Evolutionary conservation across 2,797 vertebrate genomes (phyloP), one percentile per base, ranked within the genome.

Genomic region (Coilia nasus): DNA sequence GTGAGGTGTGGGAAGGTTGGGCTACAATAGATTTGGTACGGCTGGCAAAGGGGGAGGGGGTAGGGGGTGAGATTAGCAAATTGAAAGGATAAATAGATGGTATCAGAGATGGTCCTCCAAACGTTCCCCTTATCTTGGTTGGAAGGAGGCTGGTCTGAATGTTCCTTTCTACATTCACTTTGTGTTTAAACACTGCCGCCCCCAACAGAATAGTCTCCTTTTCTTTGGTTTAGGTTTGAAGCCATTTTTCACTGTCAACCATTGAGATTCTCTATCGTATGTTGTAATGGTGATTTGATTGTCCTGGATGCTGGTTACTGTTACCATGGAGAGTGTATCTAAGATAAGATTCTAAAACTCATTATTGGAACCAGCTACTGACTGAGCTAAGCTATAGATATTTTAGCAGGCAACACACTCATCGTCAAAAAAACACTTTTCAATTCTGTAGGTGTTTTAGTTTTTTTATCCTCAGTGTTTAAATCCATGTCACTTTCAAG

Each of bases 51-150:
- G 12, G 14, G 11, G 11, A 31, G 0, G 50, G 50, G 50, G 50
- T 54, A 10, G 50, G 14, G 7, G 50, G 14, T 54, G 64, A 71
- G 64, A 71, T 71, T 35, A 71, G 28, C 64, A 31, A 71, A 35
- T 17, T 17, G 64, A 71, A 71, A 71, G 67, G 15, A 75, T 41
- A 17, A 75, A 41, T 41, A 75, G 31, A 75, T 75, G 31, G 28
- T 75, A 41, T 75, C 67, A 41, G 28, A 75, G 67, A 75, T 19
- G 31, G 31, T 75, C 31, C 28, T 75, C 67, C 31, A 71, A 71
- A 71, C 28, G 21, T 41, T 41, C 41, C 28, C 23, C 71, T 44
- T 78, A 78, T 78, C 71, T 44, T 78, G 15, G 35, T 44, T 44
- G 35, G 71, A 41, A 35, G 35, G 71, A 31, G 35, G 71, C 11